Evolutionary conservation across 2,888 invertebrate species (phyloP), one percentile per base, ranked within the genome.

Genomic region (Troides oblongomaculatus): DNA sequence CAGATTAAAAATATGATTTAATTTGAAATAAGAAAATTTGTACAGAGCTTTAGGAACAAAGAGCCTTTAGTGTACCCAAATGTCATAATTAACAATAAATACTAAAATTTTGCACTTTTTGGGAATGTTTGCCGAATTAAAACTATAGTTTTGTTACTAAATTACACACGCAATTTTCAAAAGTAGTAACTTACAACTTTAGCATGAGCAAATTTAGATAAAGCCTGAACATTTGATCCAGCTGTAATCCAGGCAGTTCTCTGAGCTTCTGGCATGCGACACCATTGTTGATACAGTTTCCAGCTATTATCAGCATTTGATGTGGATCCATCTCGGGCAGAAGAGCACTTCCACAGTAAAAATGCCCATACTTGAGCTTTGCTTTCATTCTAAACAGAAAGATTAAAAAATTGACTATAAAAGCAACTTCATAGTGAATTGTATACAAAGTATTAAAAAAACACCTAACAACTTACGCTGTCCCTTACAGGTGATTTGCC

Each of bases 331-430:
- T 92, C 92, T 0, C 89, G 78, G 0, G 85, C 87, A 30, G 90
- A 91, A 59, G 92, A 92, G 73, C 92, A 92, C 80, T 97, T 97
- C 97, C 97, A 97, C 59, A 97, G 83, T 6, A 96, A 90, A 81
- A 97, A 97, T 57, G 96, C 97, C 97, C 97, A 97, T 14, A 97
- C 96, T 88, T 97, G 96, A 12, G 97, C 95, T 85, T 97, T 96
- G 71, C 94, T 94, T 84, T 97, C 97, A 83, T 94, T 94, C 94
- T 95, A 86, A 60, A 83, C 72, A 53, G n/a, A 53, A 53, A 6
- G n/a, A 7, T n/a, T n/a, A 63, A n/a, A 17, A 59, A 18, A 56
- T 36, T 43, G 56, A n/a, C 39, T 57, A 30, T 68, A 8, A n/a
- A 62, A 21, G 30, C 25, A 61, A 21, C 43, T 66, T 57, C 2